Conservation (phyloP, 2,797 vertebrate species). For the Coilia nasus region DNA sequence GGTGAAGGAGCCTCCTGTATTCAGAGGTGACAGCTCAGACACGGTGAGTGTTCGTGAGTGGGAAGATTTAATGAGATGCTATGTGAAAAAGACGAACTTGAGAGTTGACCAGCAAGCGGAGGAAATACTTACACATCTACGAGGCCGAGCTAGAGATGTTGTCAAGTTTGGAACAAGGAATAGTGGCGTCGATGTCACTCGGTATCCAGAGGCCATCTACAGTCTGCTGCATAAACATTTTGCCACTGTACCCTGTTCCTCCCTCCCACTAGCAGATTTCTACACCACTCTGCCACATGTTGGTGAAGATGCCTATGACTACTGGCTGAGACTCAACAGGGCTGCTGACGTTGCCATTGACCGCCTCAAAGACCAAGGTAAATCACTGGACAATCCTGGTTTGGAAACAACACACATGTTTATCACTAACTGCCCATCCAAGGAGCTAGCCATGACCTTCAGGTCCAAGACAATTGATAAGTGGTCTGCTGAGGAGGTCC, state of each 20-base stretch:
- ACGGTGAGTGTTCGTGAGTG: constrained; percentile 25
- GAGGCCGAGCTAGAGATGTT: constrained; percentile 40
- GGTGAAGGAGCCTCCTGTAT: constrained; percentile 38
- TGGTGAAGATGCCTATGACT: constrained; percentile 35
- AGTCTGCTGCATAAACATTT: constrained; percentile 36
- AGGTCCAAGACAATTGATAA: constrained; percentile 31
- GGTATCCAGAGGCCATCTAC: constrained; percentile 35
- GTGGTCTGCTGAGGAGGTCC: constrained; percentile 41
- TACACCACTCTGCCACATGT: constrained; percentile 43
- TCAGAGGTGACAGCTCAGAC: constrained; percentile 35
- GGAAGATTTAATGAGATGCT: constrained; percentile 41
- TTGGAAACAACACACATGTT: constrained; percentile 38
- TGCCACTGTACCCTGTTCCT: constrained; percentile 26
- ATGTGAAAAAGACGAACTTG: constrained; percentile 30
- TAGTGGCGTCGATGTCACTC: constrained; percentile 18
- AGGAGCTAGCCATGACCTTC: constrained; percentile 33
- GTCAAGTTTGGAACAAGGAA: constrained; percentile 38
- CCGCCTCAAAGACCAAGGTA: constrained; percentile 38
- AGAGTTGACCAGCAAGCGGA: constrained; percentile 38
- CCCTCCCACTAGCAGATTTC: constrained; percentile 43
- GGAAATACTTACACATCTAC: constrained; percentile 37
- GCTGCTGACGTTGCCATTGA: constrained; percentile 42
- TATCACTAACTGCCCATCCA: constrained; percentile 35
- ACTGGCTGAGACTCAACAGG: constrained; percentile 53
- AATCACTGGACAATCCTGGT: constrained; percentile 21